phyloP scores from a whole-genome alignment of 2,797 vertebrate genomes.

The Phoeniculus purpureus region DNA sequence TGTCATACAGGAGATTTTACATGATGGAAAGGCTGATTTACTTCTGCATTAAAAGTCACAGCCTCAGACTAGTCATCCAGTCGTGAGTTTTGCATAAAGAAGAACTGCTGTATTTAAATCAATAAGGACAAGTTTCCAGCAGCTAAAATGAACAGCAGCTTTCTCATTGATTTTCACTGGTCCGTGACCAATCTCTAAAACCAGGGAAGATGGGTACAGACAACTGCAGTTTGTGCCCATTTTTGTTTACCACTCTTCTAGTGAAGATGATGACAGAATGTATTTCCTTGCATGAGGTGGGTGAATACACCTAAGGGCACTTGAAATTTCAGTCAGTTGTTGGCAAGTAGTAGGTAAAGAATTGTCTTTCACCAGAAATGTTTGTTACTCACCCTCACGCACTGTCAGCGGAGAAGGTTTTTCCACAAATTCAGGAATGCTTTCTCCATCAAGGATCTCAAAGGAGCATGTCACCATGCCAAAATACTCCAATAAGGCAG shows the following conservation, averaged over 20 bases:
- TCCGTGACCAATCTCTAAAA: neutral
- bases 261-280: neutral
- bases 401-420: slow-evolving; percentile 69
- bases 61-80: neutral
- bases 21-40: slow-evolving; percentile 29
- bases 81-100: neutral
- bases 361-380: neutral
- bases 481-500: slow-evolving; percentile 68
- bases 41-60: slow-evolving; percentile 31
- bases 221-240: neutral
- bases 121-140: neutral
- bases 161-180: neutral
- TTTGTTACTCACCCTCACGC: slow-evolving; percentile 58
- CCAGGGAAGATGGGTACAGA: neutral
- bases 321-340: neutral
- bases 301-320: neutral
- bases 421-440: slow-evolving; percentile 77
- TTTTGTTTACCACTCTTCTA: neutral
- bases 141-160: neutral
- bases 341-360: neutral
- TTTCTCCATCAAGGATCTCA: slow-evolving; percentile 70
- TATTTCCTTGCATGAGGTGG: neutral
- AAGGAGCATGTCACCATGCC: slow-evolving; percentile 69
- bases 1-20: neutral
- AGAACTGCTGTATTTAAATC: neutral